Evolutionary conservation across 2,888 invertebrate genomes (phyloP), one percentile per base, ranked within the genome.

Genomic region (Tetragnatha montana): DNA sequence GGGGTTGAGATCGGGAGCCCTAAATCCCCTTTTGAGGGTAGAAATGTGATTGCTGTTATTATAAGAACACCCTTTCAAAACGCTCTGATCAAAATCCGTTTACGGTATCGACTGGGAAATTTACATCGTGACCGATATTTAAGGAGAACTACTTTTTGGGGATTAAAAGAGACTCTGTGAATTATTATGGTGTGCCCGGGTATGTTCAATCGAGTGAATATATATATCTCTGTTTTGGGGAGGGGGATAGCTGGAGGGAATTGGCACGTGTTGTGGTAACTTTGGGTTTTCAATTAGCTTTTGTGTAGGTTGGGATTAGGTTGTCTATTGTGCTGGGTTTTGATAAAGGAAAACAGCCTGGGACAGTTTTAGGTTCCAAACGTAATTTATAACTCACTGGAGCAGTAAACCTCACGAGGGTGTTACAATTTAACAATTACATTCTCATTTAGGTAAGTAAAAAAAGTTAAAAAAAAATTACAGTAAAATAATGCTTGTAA

Each of bases 71-170:
- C 51, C 74, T 35, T 35, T 35, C 60, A 22, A 10, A 21, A 78
- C 78, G 78, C 60, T 51, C 14, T 50, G 49, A 50, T 22, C 74
- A 50, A 60, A 60, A 82, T 82, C 74, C 82, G 74, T 82, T 82
- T 82, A 22, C 51, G 73, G 73, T 82, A 82, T 82, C 82, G 82
- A 82, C 73, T 82, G 21, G 8, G 60, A 82, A 60, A 82, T 74
- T 51, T 74, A 73, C 74, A 82, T 82, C 60, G 73, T 82, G 51
- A 82, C 73, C 14, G 74, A 74, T 82, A 73, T 82, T 73, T 82
- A 60, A 60, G 60, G 60, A 60, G 60, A 17, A 10, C 60, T 60
- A 60, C 60, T 60, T 60, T 60, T 60, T 60, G 12, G n/a, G 47
- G 49, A 49, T 75, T 75, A 47, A 47, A 75, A 75, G 75, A 47